Percentiles rank a stretch among this genome's conserved stretches.
phyloP scores from a whole-genome alignment of 2,113 vertebrate species.

The Dasyornis broadbenti region DNA sequence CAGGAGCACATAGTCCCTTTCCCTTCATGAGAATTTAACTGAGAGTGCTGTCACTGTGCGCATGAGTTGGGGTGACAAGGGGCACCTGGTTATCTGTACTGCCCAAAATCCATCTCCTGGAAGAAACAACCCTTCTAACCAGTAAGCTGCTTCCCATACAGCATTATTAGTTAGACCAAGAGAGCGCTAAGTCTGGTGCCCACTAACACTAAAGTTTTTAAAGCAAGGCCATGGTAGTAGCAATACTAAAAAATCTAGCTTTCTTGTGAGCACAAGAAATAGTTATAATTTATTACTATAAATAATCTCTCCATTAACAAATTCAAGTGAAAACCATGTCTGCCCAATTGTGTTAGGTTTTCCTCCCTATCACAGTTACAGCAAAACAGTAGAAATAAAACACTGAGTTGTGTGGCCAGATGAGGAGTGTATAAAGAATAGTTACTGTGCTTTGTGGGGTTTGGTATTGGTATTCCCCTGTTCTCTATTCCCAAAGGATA shows the following conservation, averaged over 20 bases:
- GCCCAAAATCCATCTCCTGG: neutral
- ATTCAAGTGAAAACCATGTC: neutral
- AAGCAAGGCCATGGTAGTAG: neutral
- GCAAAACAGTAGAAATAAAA: neutral
- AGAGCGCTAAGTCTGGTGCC: neutral
- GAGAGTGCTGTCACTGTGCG: neutral
- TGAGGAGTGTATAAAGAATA: neutral
- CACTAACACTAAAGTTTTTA: neutral
- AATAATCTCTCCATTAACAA: neutral
- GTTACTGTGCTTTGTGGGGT: neutral
- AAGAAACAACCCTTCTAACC: neutral
- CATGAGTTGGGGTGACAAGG: neutral
- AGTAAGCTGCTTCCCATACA: neutral
- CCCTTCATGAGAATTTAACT: neutral
- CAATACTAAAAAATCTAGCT: neutral
- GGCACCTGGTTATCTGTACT: neutral
- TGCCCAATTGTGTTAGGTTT: neutral
- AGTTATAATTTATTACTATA: neutral
- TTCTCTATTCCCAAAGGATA: neutral
- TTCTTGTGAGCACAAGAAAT: neutral
- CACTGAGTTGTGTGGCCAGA: neutral
- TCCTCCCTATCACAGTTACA: neutral
- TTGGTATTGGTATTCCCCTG: neutral
- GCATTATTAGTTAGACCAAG: neutral
- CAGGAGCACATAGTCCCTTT: neutral